phyloP scores from a whole-genome alignment of 1,140 invertebrate genomes.

The Lithobius niger region DNA sequence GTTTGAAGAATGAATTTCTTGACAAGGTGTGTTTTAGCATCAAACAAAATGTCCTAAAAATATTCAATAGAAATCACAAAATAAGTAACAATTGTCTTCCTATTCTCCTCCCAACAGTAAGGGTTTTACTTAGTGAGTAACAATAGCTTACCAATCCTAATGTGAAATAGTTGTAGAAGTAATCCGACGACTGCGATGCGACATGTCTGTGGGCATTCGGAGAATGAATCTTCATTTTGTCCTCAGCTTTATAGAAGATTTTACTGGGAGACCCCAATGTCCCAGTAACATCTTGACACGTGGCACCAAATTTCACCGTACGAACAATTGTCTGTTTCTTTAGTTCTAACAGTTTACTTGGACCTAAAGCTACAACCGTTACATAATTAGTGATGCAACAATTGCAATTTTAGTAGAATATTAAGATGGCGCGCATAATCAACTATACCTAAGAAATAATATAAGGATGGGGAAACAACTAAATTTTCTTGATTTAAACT shows the following conservation, averaged over 20 bases:
- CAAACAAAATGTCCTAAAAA: slow-evolving; percentile 88
- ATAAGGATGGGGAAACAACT: too few relatives aligned
- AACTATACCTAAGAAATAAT: too few relatives aligned
- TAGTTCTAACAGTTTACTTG: slow-evolving; percentile 32
- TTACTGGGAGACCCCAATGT: slow-evolving; percentile 57
- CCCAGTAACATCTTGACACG: slow-evolving; percentile 53
- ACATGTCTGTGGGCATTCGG: slow-evolving; percentile 68
- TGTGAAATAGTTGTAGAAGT: slow-evolving; percentile 96
- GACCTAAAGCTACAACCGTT: slow-evolving; percentile 24
- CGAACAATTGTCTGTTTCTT: slow-evolving; percentile 31
- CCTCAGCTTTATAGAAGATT: slow-evolving; percentile 89
- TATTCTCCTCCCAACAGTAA: too few relatives aligned
- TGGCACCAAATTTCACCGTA: slow-evolving; percentile 32
- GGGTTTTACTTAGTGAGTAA: slow-evolving; percentile 21
- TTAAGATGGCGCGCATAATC: too few relatives aligned
- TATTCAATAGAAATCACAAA: too few relatives aligned
- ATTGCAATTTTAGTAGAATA: too few relatives aligned
- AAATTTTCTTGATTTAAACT: too few relatives aligned
- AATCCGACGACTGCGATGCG: slow-evolving; percentile 63
- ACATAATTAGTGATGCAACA: too few relatives aligned
- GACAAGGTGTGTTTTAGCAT: slow-evolving; percentile 79
- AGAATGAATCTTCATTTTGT: slow-evolving; percentile 95
- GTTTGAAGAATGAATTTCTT: slow-evolving; percentile 97
- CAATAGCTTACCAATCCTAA: slow-evolving; percentile 78
- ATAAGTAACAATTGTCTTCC: too few relatives aligned